These are phyloP conservation scores for Bradypodion pumilum DNA, from an alignment of 2,797 vertebrate genomes.

Conservation along the genomic window DNA sequence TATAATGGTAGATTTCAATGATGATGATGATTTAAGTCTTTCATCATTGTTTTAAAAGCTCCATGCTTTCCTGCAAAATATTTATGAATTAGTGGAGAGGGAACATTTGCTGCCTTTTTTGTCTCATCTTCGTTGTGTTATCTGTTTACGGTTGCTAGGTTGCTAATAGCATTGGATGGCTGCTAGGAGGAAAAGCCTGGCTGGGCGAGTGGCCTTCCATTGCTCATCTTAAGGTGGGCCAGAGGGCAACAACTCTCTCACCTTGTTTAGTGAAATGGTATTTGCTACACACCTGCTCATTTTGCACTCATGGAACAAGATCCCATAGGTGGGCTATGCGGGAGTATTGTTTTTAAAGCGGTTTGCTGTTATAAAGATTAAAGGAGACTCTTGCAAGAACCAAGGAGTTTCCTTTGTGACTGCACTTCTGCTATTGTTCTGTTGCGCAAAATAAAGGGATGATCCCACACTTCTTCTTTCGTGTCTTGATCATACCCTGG, in stretches of 20 bases:
- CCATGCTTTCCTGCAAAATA: background rate
- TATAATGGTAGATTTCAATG: too few species aligned
- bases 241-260: background rate
- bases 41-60: background rate
- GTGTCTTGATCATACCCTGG: too few species aligned
- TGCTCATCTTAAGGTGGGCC: too few species aligned
- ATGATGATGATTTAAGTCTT: background rate
- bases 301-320: background rate
- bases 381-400: constrained; percentile 47
- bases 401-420: too few species aligned
- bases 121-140: background rate
- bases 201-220: background rate
- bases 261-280: background rate
- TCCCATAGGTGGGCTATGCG: background rate
- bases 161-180: background rate
- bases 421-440: constrained; percentile 53
- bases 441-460: background rate
- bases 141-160: rapidly evolving
- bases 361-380: background rate
- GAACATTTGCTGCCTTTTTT: too few species aligned
- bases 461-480: too few species aligned
- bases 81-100: too few species aligned
- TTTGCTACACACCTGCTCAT: background rate
- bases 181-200: rapidly evolving
- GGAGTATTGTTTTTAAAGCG: background rate